Evolutionary conservation across 2,113 vertebrate species (phyloP), one percentile per base, ranked within the genome.

Genomic region (Prolemur simus): DNA sequence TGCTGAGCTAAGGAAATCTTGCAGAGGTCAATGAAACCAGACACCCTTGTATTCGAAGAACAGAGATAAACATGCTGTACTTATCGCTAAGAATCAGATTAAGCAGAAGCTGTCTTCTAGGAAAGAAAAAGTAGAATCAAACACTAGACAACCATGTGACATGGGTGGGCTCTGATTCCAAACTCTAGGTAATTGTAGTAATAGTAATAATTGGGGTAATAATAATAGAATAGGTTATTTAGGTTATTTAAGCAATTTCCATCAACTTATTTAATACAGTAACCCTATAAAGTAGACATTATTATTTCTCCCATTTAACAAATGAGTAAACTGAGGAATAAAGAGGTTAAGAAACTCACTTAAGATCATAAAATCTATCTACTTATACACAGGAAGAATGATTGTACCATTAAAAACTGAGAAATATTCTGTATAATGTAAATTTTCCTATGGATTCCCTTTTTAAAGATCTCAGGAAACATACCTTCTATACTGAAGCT

Each of bases 401-500:
- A 73, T 54, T 88, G 68, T 49, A 86, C 69, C 37, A 37, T 54
- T 60, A 66, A 86, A 93, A 89, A 20, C 3, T 69, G 27, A 56
- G 23, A 85, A 60, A 64, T 39, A 42, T 73, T 90, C 42, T 77
- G 1, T n/a, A 68, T 25, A 23, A 20, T 2, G 6, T 84, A 91
- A 63, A 66, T 45, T 84, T 63, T 29, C 23, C 5, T 76, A 34
- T 83, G 58, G 37, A 32, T 60, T 89, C 39, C 76, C 10, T 47
- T 58, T 90, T 90, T 74, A 18, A 5, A 8, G 8, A 87, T 60
- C 52, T 74, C 17, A 14, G 25, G 93, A 89, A 93, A 95, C 98
- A 98, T 98, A 99, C 99, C 99, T 99, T 99, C 99, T 91, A 99
- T 98, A 54, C 96, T 98, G 98, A 99, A 99, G 97, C 99, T 99